Percentiles rank a stretch among this genome's conserved stretches.
Conservation (phyloP, 2,113 vertebrate genomes). For the Lophotis ruficrista region DNA sequence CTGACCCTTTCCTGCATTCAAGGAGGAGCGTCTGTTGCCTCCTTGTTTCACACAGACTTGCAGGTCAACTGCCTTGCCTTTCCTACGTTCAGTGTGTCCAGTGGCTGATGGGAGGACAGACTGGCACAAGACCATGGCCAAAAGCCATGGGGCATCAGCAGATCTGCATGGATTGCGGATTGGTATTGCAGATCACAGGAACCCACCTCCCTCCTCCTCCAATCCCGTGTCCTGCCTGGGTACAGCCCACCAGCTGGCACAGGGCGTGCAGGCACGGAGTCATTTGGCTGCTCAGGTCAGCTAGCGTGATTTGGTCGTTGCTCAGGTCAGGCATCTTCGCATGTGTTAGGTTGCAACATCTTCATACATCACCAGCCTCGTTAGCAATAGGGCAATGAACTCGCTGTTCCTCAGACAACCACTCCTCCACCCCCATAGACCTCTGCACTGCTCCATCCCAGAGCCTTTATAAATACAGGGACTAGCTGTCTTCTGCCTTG, state of each 20-base stretch:
- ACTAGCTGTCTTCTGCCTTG: neutral
- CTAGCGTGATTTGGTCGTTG: neutral
- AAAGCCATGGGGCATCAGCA: neutral
- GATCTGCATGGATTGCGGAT: neutral
- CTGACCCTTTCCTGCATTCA: neutral
- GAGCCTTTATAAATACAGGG: constrained; percentile 21
- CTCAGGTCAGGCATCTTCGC: neutral
- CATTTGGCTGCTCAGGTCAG: neutral
- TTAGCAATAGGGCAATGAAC: constrained; percentile 29
- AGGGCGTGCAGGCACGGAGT: neutral
- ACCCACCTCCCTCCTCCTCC: constrained; percentile 54
- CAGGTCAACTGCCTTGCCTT: neutral
- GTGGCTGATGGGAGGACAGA: neutral
- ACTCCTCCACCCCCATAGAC: neutral
- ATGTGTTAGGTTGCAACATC: constrained; percentile 18
- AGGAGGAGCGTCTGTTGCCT: neutral
- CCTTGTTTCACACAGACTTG: neutral
- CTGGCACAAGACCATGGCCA: neutral
- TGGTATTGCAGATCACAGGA: neutral
- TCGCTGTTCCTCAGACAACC: neutral
- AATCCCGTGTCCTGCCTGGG: neutral
- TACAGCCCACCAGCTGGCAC: constrained; percentile 19
- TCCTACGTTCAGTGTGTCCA: fast-evolving
- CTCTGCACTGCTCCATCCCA: neutral
- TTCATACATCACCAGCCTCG: constrained; percentile 21